phyloP scores from a whole-genome alignment of 2,888 invertebrate species.

The Frankliniella fusca region DNA sequence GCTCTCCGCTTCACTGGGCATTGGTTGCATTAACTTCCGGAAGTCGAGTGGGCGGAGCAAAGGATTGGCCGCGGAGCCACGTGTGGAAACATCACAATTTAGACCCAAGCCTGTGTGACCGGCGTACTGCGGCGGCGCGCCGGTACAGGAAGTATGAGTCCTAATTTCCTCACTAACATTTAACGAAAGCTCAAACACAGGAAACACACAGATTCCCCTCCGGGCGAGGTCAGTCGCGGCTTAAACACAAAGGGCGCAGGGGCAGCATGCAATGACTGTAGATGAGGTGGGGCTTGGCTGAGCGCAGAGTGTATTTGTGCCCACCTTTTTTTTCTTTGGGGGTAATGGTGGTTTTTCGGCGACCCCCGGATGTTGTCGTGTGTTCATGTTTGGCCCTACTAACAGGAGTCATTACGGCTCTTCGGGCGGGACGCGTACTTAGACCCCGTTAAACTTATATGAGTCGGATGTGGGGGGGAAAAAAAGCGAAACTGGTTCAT shows the following conservation, averaged over 20 bases:
- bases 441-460: background rate
- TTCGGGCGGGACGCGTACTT: background rate
- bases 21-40: background rate
- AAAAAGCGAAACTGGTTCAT: no score
- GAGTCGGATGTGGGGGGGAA: no score
- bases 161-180: constrained; percentile 6
- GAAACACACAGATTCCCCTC: background rate
- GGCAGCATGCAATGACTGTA: background rate
- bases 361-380: background rate
- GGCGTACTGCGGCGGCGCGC: no score
- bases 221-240: no score
- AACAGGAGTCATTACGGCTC: background rate
- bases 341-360: background rate
- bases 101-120: no score
- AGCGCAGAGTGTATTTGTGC: no score
- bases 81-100: background rate
- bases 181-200: constrained; percentile 9
- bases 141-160: background rate
- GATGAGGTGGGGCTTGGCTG: background rate
- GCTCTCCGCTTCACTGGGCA: background rate
- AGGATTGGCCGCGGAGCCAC: background rate
- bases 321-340: background rate
- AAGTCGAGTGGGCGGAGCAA: background rate
- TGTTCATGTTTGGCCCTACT: constrained; percentile 1
- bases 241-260: background rate